Evolutionary conservation across 2,113 vertebrate genomes (phyloP).

Genomic region (Cyanistes caeruleus): DNA sequence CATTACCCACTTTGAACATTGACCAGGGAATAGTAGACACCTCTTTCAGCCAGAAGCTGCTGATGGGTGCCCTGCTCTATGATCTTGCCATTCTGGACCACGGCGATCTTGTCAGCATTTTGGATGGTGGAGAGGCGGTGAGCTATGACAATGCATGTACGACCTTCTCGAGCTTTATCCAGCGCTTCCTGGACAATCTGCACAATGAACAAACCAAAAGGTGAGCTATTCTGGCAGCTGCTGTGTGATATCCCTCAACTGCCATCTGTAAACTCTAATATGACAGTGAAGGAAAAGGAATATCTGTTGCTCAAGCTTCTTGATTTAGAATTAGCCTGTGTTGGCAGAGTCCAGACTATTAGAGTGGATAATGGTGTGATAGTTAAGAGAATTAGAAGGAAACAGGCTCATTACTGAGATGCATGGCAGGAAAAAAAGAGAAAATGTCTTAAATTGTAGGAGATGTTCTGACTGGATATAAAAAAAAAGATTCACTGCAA

Average conservation of each 20-base stretch:
- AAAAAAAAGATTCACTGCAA: not conserved
- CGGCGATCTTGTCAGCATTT: slow-evolving; percentile 87
- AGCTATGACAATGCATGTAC: slow-evolving; percentile 91
- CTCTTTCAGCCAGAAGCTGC: slow-evolving; percentile 86
- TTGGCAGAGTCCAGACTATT: not conserved
- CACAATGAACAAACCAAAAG: not conserved
- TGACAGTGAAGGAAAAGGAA: not conserved
- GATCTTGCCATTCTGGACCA: slow-evolving; percentile 83
- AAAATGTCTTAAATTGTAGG: not conserved
- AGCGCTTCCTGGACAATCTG: slow-evolving; percentile 93
- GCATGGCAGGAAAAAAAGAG: not conserved
- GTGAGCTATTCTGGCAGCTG: not conserved
- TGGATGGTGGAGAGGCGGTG: slow-evolving; percentile 94
- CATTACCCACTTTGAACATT: slow-evolving; percentile 78
- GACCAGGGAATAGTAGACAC: slow-evolving; percentile 86
- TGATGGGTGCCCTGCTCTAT: slow-evolving; percentile 89
- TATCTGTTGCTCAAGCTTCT: not conserved
- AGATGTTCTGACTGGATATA: not conserved
- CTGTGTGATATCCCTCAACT: accelerated
- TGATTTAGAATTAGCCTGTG: not conserved
- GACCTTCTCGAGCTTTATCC: slow-evolving; percentile 88
- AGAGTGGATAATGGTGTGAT: not conserved
- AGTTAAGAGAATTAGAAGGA: not conserved
- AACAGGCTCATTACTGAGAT: not conserved
- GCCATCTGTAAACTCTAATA: not conserved